Percentiles rank a stretch among this genome's conserved stretches.
Conservation (phyloP, 1,140 invertebrate genomes). For the Heliconius himera region DNA sequence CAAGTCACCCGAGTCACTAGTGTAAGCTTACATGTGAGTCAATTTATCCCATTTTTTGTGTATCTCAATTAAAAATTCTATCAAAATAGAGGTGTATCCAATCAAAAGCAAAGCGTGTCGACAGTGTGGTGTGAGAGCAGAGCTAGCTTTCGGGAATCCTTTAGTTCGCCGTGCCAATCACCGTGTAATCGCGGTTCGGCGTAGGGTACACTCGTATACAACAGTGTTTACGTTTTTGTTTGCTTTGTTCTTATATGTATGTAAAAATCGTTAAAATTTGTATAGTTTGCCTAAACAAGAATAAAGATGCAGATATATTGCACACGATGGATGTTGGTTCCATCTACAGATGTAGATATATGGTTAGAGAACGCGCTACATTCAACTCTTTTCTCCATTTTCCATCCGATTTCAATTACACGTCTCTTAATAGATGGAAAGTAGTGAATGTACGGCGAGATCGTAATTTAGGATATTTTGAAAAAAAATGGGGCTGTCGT, state of each 20-base stretch:
- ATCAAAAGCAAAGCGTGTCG: constrained; percentile 41
- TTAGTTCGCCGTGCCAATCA: constrained; percentile 49
- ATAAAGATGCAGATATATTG: too few relatives aligned
- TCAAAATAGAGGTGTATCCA: constrained; percentile 34
- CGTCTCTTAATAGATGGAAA: too few relatives aligned
- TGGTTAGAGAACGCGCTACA: too few relatives aligned
- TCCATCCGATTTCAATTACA: too few relatives aligned
- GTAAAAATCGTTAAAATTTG: too few relatives aligned
- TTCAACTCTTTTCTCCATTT: too few relatives aligned
- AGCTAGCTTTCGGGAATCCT: constrained; percentile 39
- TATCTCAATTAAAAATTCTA: constrained; percentile 28
- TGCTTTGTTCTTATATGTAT: neutral
- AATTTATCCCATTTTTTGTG: constrained; percentile 22
- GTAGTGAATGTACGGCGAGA: too few relatives aligned
- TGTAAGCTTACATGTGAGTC: neutral
- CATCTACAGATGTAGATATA: too few relatives aligned
- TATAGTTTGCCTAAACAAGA: too few relatives aligned
- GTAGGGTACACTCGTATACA: neutral
- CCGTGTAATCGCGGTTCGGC: constrained; percentile 50
- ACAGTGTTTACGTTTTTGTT: neutral
- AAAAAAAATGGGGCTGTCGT: too few relatives aligned
- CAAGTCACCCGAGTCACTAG: neutral
- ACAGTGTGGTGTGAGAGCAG: constrained; percentile 13
- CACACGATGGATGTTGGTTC: too few relatives aligned
- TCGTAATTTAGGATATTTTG: too few relatives aligned